phyloP scores from a whole-genome alignment of 2,113 vertebrate genomes.

The Hippocampus mohnikei region DNA sequence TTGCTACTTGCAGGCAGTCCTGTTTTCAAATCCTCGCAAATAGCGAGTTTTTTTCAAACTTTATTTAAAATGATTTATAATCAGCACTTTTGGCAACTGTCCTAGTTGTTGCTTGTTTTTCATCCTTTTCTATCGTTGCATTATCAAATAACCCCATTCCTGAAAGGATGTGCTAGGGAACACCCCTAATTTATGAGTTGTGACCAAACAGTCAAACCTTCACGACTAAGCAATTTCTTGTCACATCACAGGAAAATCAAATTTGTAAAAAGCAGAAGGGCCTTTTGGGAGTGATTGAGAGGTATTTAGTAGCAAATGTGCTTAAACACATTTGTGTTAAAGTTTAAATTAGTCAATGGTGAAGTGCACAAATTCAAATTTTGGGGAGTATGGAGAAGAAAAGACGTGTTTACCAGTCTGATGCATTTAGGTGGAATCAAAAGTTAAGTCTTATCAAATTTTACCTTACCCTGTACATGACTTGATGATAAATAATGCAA shows the following conservation, averaged over 20 bases:
- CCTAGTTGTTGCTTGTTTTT: not conserved
- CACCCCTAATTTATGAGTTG: constrained; percentile 2
- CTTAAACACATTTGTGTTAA: not conserved
- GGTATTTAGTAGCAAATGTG: not conserved
- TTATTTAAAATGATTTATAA: not conserved
- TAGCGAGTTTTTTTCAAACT: not conserved
- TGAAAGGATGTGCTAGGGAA: not conserved
- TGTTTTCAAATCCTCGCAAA: too few relatives aligned
- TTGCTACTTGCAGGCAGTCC: not conserved
- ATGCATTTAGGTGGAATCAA: constrained; percentile 34
- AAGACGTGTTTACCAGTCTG: constrained; percentile 17
- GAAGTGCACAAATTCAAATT: not conserved
- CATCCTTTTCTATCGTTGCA: not conserved
- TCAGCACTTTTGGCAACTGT: not conserved
- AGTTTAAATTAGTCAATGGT: not conserved
- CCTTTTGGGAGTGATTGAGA: not conserved
- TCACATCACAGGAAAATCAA: constrained; percentile 16
- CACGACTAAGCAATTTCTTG: constrained; percentile 28
- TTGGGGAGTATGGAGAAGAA: not conserved
- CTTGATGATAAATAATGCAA: not conserved
- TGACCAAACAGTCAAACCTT: constrained; percentile 16
- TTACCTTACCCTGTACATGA: constrained; percentile 15
- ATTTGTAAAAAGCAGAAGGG: not conserved
- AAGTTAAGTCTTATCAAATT: constrained; percentile 48
- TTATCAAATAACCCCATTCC: not conserved